Conservation (phyloP, 2,797 vertebrate genomes). For the Florisuga fusca region DNA sequence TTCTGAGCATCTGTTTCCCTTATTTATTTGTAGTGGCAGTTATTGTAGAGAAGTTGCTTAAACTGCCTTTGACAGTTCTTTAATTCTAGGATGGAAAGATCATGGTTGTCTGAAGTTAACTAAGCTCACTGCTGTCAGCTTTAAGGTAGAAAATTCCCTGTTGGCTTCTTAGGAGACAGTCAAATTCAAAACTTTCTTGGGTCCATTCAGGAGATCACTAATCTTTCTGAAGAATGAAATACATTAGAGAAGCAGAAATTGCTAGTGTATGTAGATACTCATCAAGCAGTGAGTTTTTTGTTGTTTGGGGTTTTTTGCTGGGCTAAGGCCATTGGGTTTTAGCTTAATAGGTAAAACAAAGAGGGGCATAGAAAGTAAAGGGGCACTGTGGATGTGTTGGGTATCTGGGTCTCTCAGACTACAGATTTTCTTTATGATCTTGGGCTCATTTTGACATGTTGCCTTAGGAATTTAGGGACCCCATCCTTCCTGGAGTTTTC, state of each 20-base stretch:
- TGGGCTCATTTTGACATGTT: background rate
- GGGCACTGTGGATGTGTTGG: background rate
- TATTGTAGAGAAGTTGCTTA: background rate
- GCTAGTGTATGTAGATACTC: background rate
- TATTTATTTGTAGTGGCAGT: background rate
- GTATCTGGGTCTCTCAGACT: background rate
- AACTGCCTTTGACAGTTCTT: background rate
- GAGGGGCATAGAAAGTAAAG: background rate
- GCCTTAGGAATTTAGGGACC: background rate
- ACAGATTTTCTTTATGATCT: background rate
- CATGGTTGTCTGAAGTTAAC: background rate
- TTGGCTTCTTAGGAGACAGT: background rate
- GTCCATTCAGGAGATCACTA: background rate
- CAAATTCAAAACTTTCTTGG: background rate
- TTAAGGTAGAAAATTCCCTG: background rate
- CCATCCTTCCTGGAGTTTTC: background rate
- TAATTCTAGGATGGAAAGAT: background rate
- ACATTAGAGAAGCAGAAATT: background rate
- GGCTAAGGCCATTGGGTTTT: background rate
- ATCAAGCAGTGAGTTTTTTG: background rate
- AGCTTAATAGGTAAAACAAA: background rate
- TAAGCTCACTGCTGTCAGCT: background rate
- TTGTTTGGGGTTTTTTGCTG: background rate
- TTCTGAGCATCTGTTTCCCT: background rate
- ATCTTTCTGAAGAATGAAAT: background rate